Evolutionary conservation across 1,140 invertebrate genomes (phyloP).

Genomic region (Danaus plexippus): DNA sequence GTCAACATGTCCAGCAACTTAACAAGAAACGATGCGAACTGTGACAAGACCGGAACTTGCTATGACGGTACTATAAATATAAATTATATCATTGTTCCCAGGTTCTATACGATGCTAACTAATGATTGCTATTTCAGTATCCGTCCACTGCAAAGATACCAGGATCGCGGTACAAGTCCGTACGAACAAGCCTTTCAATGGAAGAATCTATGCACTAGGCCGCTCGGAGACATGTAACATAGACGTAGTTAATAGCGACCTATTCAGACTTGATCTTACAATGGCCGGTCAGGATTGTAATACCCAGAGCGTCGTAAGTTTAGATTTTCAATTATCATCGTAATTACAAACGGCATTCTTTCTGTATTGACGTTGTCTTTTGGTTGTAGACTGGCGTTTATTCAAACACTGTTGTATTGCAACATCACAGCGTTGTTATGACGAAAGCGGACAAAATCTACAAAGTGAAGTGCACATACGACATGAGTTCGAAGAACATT

Average conservation of each 20-base stretch:
- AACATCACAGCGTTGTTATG: conserved; percentile 97
- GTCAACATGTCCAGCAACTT: conserved; percentile 77
- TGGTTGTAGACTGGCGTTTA: conserved; percentile 89
- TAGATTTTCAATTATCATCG: conserved; percentile 3
- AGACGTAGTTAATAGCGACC: conserved; percentile 92
- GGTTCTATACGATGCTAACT: conserved; percentile 4
- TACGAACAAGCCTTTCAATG: conserved; percentile 95
- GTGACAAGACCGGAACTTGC: conserved; percentile 94
- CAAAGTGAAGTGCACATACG: conserved; percentile 96
- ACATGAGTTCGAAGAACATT: conserved; percentile 96
- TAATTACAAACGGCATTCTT: conserved; percentile 3
- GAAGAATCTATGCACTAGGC: conserved; percentile 92
- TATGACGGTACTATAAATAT: conserved; percentile 83
- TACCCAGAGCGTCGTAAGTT: conserved; percentile 89
- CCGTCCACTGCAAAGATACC: conserved; percentile 95
- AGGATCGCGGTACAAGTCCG: conserved; percentile 92
- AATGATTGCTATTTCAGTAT: conserved; percentile 75
- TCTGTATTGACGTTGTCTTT: conserved; percentile 2
- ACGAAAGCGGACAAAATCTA: conserved; percentile 97
- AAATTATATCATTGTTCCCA: conserved; percentile 5
- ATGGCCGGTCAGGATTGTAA: conserved; percentile 96
- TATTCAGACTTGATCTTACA: conserved; percentile 91
- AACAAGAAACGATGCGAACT: conserved; percentile 86
- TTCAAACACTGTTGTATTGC: conserved; percentile 94
- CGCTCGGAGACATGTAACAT: conserved; percentile 95